Evolutionary conservation across 2,113 vertebrate genomes (phyloP), one percentile per base, ranked within the genome.

Genomic region (Myotis davidii): DNA sequence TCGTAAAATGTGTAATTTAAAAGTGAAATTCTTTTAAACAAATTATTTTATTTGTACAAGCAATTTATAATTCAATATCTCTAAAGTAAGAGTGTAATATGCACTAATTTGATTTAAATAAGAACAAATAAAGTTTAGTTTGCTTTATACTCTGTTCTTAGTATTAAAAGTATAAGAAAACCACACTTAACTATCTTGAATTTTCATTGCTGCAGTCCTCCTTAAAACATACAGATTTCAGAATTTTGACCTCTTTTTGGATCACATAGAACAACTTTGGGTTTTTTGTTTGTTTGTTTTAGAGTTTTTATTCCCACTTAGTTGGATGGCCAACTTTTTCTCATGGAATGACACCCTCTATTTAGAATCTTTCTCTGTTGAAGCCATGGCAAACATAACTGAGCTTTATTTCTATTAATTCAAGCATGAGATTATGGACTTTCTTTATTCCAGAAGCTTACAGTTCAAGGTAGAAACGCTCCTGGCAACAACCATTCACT

Each of bases 291-390:
- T 86, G 67, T 94, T 94, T 96, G 95, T 77, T 82, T 54, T 0
- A 0, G 45, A 64, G 32, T 61, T 95, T 95, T 96, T 92, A 96
- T 97, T 95, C 72, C 70, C 45, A 21, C 92, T 89, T 65, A 14
- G 37, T 64, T 96, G 48, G 29, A 95, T 64, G 93, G 16, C 27
- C 93, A 88, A 18, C 6, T 59, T 69, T 54, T 54, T 45, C 37
- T 59, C 13, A 0, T n/a, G 21, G 25, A 65, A 29, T 81, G 56
- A 17, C 34, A 29, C 27, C 54, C 48, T 83, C 20, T 48, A 3
- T 10, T 74, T 50, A 32, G 25, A 88, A 5, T 56, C 23, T 83
- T 67, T 52, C 18, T n/a, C 50, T 81, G 4, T 29, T 9, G 42
- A 42, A 95, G 4, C 11, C 6, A 1, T 10, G 12, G 2, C 1